phyloP scores from a whole-genome alignment of 2,888 invertebrate genomes.

The Cosmia trapezina region DNA sequence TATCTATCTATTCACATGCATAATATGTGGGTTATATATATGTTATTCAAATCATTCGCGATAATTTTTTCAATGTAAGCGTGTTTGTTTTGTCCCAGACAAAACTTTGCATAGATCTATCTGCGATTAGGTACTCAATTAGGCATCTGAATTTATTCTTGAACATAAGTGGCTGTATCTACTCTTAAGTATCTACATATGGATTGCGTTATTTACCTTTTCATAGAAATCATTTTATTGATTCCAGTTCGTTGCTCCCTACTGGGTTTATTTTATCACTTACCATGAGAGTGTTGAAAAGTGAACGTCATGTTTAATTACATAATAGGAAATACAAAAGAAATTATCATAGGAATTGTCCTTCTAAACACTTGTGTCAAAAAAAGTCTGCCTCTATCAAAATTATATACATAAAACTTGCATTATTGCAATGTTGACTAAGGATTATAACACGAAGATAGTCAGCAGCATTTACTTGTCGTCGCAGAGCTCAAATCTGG shows the following conservation, averaged over 20 bases:
- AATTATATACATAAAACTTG: not conserved
- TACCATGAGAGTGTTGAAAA: conserved; percentile 28
- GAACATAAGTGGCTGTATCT: not conserved
- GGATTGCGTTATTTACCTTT: not conserved
- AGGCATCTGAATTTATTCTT: conserved; percentile 49
- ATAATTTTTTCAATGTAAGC: conserved; percentile 41
- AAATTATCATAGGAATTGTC: not conserved
- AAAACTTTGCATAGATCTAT: conserved; percentile 62
- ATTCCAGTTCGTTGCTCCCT: conserved; percentile 14
- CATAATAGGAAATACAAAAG: conserved; percentile 13
- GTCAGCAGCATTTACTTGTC: conserved; percentile 11
- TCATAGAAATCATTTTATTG: not conserved
- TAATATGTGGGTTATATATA: not conserved
- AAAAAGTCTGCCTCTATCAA: not conserved
- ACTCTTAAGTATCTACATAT: not conserved
- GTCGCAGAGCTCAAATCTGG: conserved; percentile 19
- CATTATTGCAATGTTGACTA: conserved; percentile 1
- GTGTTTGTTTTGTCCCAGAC: conserved; percentile 64
- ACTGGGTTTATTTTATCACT: conserved; percentile 18
- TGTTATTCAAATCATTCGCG: conserved; percentile 29
- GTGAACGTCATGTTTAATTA: conserved; percentile 19
- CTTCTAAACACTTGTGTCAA: not conserved
- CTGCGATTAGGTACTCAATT: conserved; percentile 59
- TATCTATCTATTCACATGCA: not conserved
- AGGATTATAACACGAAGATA: not conserved